Percentiles rank a stretch among this genome's conserved stretches.
Evolutionary conservation across 2,888 invertebrate species (phyloP).

Genomic region (Microctonus aethiopoides): DNA sequence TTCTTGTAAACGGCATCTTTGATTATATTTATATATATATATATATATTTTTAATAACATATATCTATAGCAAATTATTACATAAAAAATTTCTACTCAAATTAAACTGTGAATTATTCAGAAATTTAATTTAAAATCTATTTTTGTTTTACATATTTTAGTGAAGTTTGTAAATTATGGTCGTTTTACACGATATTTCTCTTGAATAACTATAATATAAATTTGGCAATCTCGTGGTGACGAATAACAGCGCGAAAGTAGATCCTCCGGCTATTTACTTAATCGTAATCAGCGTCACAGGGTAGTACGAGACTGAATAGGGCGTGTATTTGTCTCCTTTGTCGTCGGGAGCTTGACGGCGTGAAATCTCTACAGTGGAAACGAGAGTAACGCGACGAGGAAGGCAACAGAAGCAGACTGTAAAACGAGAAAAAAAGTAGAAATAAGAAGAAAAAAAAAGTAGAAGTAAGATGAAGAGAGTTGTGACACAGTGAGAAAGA

Average conservation of each 20-base stretch:
- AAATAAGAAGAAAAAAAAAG: neutral
- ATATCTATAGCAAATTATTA: too few species aligned
- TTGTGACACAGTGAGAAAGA: slow-evolving; percentile 6
- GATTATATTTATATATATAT: too few species aligned
- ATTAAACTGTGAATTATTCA: neutral
- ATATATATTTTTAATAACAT: too few species aligned
- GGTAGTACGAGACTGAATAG: slow-evolving; percentile 25
- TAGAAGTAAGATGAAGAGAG: slow-evolving; percentile 39
- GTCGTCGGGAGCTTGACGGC: slow-evolving; percentile 38
- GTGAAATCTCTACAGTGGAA: slow-evolving; percentile 43
- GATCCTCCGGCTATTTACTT: slow-evolving; percentile 50
- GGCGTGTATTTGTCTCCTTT: slow-evolving; percentile 38
- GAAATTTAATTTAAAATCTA: too few species aligned
- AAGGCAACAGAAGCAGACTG: slow-evolving; percentile 8
- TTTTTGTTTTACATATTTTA: too few species aligned
- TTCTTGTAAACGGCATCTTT: too few species aligned
- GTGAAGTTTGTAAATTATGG: neutral
- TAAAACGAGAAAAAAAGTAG: slow-evolving; percentile 1
- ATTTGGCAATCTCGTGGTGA: slow-evolving; percentile 15
- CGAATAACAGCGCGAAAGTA: slow-evolving; percentile 20
- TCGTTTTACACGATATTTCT: neutral
- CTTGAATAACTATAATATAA: slow-evolving; percentile 19
- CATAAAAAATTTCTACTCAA: too few species aligned
- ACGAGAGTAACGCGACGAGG: slow-evolving; percentile 1
- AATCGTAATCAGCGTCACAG: slow-evolving; percentile 53